Evolutionary conservation across 2,888 invertebrate genomes (phyloP), one percentile per base, ranked within the genome.

Genomic region (Sesia apiformis): DNA sequence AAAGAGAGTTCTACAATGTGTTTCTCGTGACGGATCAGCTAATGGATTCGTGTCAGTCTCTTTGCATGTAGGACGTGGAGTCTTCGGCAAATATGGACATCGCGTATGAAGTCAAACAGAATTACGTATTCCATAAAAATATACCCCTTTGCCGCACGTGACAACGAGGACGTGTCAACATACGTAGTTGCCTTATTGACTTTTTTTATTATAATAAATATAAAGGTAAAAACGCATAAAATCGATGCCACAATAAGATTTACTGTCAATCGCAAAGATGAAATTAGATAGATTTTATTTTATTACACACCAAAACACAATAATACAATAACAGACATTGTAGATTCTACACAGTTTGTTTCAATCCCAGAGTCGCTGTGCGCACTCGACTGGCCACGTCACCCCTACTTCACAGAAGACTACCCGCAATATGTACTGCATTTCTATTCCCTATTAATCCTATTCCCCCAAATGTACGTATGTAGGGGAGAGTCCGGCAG

Each of bases 111-210:
- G 85, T 88, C 88, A 88, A 88, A 88, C 81, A 88, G 68, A 88
- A 88, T 88, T 88, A 88, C 85, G 84, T 88, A 87, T 88, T 88
- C 87, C 85, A 88, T 88, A 88, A 88, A 88, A 88, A 88, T 87
- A 84, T 86, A 87, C 84, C 85, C 86, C 81, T 85, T 83, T 72
- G 64, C 60, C 63, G 78, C 78, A 79, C 85, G 87, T 87, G 86
- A 84, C 84, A 72, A 66, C 66, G 61, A 58, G 58, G 65, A 74
- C 76, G 72, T 72, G 74, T 65, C 50, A 50, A 50, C 38, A 50
- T 39, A 50, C 7, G 39, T 38, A 8, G 46, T 50, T 50, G 7
- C 7, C 7, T 6, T 42, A 42, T 5, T 42, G 1, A 42, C 42
- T 7, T 42, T 6, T n/a, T 42, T 42, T 42, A 42, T 7, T 7